phyloP scores from a whole-genome alignment of 2,888 invertebrate genomes.

The Drosophila silvestris region DNA sequence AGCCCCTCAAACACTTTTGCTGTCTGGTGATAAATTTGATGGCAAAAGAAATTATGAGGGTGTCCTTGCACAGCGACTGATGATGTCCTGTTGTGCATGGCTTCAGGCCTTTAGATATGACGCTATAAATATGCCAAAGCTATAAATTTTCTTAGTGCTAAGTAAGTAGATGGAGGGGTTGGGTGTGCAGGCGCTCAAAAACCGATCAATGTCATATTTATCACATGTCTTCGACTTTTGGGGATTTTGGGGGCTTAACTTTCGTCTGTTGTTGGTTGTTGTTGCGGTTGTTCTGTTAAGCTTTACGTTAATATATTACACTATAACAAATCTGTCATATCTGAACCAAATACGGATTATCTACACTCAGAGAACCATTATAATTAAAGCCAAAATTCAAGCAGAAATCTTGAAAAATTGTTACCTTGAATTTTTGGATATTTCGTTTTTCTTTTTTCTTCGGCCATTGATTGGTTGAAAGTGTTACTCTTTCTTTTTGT shows the following conservation, averaged over 20 bases:
- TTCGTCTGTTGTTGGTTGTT: conserved; percentile 10
- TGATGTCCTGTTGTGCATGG: conserved; percentile 77
- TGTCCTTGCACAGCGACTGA: conserved; percentile 64
- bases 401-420: background rate
- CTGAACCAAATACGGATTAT: background rate
- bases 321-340: conserved; percentile 4
- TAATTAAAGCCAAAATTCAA: background rate
- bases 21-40: conserved; percentile 77
- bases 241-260: conserved; percentile 8
- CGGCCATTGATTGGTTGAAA: background rate
- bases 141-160: conserved; percentile 69
- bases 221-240: conserved; percentile 65
- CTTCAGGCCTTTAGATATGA: conserved; percentile 65
- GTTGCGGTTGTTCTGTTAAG: conserved; percentile 36
- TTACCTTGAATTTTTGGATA: background rate
- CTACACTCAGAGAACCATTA: background rate
- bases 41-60: conserved; percentile 77
- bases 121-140: conserved; percentile 76
- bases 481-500: background rate
- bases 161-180: background rate
- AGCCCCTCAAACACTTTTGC: conserved; percentile 40
- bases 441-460: background rate
- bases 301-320: conserved; percentile 18
- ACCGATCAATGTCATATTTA: conserved; percentile 82
- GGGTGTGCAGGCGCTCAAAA: conserved; percentile 65